Conservation (phyloP, 2,113 vertebrate species). For the Chaenocephalus aceratus region DNA sequence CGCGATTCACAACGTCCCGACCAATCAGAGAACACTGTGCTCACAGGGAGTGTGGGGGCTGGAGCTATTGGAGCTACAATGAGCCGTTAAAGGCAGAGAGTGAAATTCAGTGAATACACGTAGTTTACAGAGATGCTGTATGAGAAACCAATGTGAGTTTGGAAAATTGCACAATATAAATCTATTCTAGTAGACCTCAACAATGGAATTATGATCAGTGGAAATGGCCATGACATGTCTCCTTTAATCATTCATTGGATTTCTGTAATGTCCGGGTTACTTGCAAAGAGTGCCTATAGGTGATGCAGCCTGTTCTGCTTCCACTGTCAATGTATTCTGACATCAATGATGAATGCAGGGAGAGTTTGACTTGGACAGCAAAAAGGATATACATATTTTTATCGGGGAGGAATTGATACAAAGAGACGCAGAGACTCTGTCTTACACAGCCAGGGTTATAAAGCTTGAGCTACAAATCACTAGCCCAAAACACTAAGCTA, state of each 20-base stretch:
- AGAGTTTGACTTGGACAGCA: neutral
- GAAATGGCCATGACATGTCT: too few species aligned
- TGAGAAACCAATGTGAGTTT: too few species aligned
- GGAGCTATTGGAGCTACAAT: too few species aligned
- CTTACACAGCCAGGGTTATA: neutral
- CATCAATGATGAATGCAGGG: neutral
- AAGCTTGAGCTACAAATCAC: neutral
- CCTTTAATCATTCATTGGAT: neutral
- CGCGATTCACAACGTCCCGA: too few species aligned
- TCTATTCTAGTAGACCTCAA: too few species aligned
- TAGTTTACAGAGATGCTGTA: too few species aligned
- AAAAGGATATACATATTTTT: neutral
- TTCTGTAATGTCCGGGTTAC: neutral
- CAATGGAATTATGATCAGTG: too few species aligned
- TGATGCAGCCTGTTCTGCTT: slow-evolving; percentile 9
- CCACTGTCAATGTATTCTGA: slow-evolving; percentile 1
- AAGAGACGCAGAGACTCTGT: neutral
- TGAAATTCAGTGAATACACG: too few species aligned
- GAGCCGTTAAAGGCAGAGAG: too few species aligned
- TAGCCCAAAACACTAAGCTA: neutral
- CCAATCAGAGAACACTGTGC: too few species aligned
- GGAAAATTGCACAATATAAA: too few species aligned
- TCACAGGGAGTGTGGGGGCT: too few species aligned
- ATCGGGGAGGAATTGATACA: neutral
- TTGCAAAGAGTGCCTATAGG: neutral